A percentile compares a stretch with the other conserved stretches of the same genome.
These are phyloP conservation scores for Tragelaphus imberbis DNA, from an alignment of 2,113 vertebrate species.

Conservation along the genomic window DNA sequence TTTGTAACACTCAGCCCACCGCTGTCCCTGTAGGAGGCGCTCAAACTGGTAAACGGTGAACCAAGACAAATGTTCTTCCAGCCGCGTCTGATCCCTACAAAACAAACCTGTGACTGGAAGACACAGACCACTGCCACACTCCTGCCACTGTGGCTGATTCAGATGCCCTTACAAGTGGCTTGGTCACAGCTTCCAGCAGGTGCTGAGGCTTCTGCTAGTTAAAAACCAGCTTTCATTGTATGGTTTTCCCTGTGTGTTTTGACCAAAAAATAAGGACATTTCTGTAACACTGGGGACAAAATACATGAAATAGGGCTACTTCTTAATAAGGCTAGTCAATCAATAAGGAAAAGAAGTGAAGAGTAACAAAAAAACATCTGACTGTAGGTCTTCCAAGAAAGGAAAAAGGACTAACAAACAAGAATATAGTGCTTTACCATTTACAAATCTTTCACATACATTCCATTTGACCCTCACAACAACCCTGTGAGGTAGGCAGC, in stretches of 20 bases:
- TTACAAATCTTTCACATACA: conserved; percentile 65
- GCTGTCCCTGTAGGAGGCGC: neutral
- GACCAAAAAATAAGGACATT: conserved; percentile 9
- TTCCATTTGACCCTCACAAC: conserved; percentile 72
- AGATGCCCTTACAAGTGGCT: conserved; percentile 26
- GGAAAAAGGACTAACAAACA: conserved; percentile 55
- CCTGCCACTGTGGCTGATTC: conserved; percentile 14
- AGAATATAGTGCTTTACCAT: conserved; percentile 64
- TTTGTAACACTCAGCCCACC: neutral
- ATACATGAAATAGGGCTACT: neutral
- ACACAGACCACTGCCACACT: neutral
- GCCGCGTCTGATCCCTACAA: neutral
- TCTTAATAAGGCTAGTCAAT: conserved; percentile 13
- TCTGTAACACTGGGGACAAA: neutral
- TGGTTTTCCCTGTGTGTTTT: conserved; percentile 18
- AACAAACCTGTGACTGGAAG: conserved; percentile 32
- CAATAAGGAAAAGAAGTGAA: conserved; percentile 20
- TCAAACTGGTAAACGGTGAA: conserved; percentile 10
- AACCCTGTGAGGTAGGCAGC: conserved; percentile 75
- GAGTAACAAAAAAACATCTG: conserved; percentile 32
- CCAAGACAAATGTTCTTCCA: conserved; percentile 29
- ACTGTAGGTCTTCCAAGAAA: conserved; percentile 20
- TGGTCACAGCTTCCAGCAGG: conserved; percentile 20
- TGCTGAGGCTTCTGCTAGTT: conserved; percentile 27
- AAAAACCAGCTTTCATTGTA: conserved; percentile 21